These are phyloP conservation scores for Ibidorhyncha struthersii DNA, from an alignment of 2,113 vertebrate species.

Conservation along the genomic window DNA sequence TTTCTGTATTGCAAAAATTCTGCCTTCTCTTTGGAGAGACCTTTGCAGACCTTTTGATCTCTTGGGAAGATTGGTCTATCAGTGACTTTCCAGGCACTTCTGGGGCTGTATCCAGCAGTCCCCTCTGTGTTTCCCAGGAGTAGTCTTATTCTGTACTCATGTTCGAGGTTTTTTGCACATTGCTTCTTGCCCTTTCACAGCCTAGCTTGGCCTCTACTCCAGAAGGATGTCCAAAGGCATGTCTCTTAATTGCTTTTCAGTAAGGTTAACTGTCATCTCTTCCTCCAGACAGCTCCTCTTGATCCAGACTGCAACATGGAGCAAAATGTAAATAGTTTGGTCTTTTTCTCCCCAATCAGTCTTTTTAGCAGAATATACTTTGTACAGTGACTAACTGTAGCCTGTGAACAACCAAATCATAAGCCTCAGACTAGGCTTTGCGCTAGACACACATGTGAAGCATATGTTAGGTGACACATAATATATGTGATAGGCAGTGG, in stretches of 20 bases:
- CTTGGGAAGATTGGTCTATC: neutral
- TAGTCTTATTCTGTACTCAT: neutral
- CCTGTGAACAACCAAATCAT: neutral
- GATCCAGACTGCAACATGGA: neutral
- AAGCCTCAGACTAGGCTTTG: neutral
- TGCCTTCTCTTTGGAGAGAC: neutral
- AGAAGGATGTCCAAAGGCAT: neutral
- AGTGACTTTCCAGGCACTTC: neutral
- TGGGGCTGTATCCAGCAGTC: neutral
- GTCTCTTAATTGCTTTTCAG: neutral
- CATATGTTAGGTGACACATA: fast-evolving
- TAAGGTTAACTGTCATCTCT: neutral
- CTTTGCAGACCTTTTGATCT: neutral
- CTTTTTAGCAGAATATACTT: neutral
- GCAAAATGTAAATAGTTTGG: neutral
- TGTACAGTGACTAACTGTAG: neutral
- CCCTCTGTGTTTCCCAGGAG: neutral
- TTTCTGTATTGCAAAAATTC: neutral
- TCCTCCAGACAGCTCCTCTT: neutral
- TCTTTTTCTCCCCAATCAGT: neutral
- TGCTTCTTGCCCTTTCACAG: neutral
- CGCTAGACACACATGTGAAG: fast-evolving
- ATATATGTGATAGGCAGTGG: neutral
- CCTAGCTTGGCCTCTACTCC: neutral
- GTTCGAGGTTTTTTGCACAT: neutral